Evolutionary conservation across 2,888 invertebrate species (phyloP).

Genomic region (Callosobruchus maculatus): DNA sequence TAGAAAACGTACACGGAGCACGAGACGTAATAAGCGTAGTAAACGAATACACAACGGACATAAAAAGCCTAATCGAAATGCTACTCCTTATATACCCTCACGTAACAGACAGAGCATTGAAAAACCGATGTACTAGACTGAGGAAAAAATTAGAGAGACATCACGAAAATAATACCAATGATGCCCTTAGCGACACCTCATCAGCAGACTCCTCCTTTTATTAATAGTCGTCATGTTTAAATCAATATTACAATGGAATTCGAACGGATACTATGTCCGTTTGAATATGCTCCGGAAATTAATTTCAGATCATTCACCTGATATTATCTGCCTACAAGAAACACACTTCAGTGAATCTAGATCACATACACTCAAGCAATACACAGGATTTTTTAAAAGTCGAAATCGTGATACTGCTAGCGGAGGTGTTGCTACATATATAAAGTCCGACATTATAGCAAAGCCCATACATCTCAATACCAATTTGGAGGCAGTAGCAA

Average conservation of each 20-base stretch:
- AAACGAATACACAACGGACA: neutral
- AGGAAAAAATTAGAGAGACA: neutral
- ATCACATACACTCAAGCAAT: no score
- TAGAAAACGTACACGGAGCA: neutral
- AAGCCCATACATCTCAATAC: no score
- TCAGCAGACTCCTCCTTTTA: neutral
- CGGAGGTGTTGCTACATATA: no score
- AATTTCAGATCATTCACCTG: neutral
- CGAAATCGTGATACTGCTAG: no score
- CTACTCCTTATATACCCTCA: neutral
- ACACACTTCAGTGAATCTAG: no score
- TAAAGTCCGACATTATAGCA: no score
- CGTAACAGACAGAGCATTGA: neutral
- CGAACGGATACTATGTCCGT: neutral
- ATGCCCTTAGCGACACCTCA: neutral
- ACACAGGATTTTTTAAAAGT: no score
- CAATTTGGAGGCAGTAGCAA: no score
- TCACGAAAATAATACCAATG: neutral
- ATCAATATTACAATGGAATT: neutral
- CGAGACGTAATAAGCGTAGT: neutral
- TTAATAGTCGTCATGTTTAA: neutral
- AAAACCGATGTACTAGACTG: neutral
- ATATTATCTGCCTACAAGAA: constrained; percentile 1
- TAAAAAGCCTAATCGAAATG: neutral
- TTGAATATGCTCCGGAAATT: neutral